phyloP scores from a whole-genome alignment of 2,888 invertebrate species.

The Chaetogeoica ovagalla region DNA sequence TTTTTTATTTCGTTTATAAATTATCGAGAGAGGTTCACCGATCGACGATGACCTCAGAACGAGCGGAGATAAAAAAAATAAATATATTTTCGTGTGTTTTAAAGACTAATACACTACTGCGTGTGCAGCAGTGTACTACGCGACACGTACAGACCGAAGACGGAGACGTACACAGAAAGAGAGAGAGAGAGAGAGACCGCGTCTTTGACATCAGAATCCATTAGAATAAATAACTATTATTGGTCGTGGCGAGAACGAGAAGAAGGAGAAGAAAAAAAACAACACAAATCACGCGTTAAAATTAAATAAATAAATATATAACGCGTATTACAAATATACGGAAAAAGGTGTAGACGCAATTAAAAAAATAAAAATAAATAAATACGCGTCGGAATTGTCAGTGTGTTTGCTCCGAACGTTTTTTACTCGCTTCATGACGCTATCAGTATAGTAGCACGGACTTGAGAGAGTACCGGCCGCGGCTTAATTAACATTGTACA shows the following conservation, averaged over 20 bases:
- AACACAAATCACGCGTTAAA: slow-evolving; percentile 36
- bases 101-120: slow-evolving; percentile 4
- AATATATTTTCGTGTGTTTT: slow-evolving; percentile 15
- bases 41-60: slow-evolving; percentile 46
- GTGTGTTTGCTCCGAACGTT: background rate
- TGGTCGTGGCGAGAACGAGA: slow-evolving; percentile 27
- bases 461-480: background rate
- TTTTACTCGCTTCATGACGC: background rate
- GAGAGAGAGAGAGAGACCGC: too few species aligned
- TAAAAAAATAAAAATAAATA: slow-evolving; percentile 9
- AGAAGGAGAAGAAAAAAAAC: background rate
- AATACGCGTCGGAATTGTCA: background rate
- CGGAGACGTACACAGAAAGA: too few species aligned
- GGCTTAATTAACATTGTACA: slow-evolving; percentile 33
- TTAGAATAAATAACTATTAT: slow-evolving; percentile 47
- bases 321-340: background rate
- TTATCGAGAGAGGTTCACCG: slow-evolving; percentile 44
- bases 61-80: slow-evolving; percentile 36
- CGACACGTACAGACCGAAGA: background rate
- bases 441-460: too few species aligned
- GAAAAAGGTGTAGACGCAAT: slow-evolving; percentile 22
- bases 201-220: slow-evolving; percentile 49
- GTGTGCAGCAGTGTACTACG: too few species aligned
- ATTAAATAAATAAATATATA: slow-evolving; percentile 16
- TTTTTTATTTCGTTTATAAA: slow-evolving; percentile 32